Evolutionary conservation across 2,113 vertebrate genomes (phyloP), one percentile per base, ranked within the genome.

Genomic region (Scalopus aquaticus): DNA sequence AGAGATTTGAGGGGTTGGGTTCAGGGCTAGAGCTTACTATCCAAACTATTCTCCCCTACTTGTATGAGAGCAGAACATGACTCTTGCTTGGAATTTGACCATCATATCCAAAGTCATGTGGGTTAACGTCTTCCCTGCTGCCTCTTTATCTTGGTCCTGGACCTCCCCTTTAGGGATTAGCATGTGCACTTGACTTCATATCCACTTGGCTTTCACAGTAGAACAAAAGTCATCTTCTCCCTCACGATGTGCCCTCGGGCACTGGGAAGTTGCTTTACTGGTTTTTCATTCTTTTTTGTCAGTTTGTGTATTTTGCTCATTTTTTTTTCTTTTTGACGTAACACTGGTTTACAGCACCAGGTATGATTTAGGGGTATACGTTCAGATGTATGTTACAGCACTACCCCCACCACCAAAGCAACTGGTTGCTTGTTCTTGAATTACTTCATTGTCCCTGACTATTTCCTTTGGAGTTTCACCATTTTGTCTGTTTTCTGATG

Each of bases 101-200:
- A 5, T 30, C 67, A 26, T 49, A 20, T 22, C 24, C 70, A 10
- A 17, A 82, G 77, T n/a, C 60, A 58, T 1, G 0, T 0, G 0
- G 3, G 35, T 72, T 62, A 19, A 9, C 39, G 17, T 28, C 1
- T 0, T 4, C 49, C 4, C 0, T 7, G 3, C 32, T 32, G 30
- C 24, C 4, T 5, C 0, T 11, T 9, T 4, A n/a, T 17, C 0
- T 20, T 1, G 6, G 35, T 72, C 15, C 5, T 4, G 11, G 32
- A 17, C 10, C 49, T 8, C 7, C 46, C 22, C 37, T 72, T 39
- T 11, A 28, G 37, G 32, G 1, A 5, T 30, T 12, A 13, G 9
- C 42, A 22, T 10, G 20, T 10, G 9, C 2, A 0, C 20, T 42
- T 30, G 3, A 3, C 44, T 1, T 15, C 26, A 73, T 56, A 62